Percentiles rank a stretch among this genome's conserved stretches.
Conservation (phyloP, 2,797 vertebrate genomes). For the Valencia hispanica region DNA sequence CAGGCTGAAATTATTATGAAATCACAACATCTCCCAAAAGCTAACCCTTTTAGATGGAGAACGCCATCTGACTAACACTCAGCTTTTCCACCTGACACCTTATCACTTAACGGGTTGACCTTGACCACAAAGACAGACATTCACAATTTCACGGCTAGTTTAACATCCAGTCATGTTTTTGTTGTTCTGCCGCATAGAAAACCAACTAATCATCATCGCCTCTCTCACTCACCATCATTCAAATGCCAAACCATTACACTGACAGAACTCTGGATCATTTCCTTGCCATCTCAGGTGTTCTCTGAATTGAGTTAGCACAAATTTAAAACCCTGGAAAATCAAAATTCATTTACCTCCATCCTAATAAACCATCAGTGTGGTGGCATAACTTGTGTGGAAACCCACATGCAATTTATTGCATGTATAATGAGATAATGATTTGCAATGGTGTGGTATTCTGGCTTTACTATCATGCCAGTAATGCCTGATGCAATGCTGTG, state of each 20-base stretch:
- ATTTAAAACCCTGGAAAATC: constrained; percentile 26
- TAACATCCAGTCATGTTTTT: constrained; percentile 54
- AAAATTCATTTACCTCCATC: constrained; percentile 34
- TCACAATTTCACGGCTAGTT: constrained; percentile 58
- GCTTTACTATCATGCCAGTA: constrained; percentile 28
- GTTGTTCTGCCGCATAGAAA: constrained; percentile 50
- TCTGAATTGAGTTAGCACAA: constrained; percentile 45
- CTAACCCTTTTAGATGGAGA: constrained; percentile 46
- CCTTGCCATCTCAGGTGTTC: constrained; percentile 58
- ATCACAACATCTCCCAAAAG: constrained; percentile 40
- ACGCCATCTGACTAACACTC: constrained; percentile 35
- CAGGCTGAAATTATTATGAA: constrained; percentile 39
- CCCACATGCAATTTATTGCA: constrained; percentile 36
- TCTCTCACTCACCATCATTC: constrained; percentile 72
- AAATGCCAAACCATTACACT: constrained; percentile 80
- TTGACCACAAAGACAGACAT: constrained; percentile 42
- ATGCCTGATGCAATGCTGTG: constrained; percentile 32
- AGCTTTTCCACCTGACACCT: constrained; percentile 58
- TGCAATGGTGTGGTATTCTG: constrained; percentile 24
- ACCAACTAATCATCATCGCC: constrained; percentile 50
- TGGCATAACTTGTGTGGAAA: constrained; percentile 39
- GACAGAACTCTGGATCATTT: constrained; percentile 79
- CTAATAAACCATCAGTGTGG: constrained; percentile 34
- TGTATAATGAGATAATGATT: constrained; percentile 26
- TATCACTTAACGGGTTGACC: constrained; percentile 49